A percentile compares a stretch with the other conserved stretches of the same genome.
These are phyloP conservation scores for Micromesistius poutassou DNA, from an alignment of 2,797 vertebrate genomes.

Conservation along the genomic window DNA sequence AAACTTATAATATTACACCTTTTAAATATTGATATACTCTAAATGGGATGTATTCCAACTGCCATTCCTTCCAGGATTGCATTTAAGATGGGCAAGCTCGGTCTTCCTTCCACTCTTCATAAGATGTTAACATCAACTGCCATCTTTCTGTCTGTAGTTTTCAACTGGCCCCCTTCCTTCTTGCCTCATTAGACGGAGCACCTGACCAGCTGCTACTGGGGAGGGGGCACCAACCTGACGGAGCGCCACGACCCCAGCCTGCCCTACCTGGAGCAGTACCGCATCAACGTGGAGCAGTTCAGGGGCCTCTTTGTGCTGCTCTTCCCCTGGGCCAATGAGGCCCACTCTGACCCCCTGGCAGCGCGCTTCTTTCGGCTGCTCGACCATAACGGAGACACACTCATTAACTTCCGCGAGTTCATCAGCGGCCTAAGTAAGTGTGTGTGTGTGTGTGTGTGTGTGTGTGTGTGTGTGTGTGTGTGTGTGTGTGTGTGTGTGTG, in stretches of 20 bases:
- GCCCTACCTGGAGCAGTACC: constrained; percentile 97
- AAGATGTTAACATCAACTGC: background rate
- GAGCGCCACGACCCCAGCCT: constrained; percentile 95
- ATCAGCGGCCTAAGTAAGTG: constrained; percentile 86
- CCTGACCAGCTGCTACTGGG: constrained; percentile 98
- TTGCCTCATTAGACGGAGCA: constrained; percentile 82
- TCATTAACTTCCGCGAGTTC: constrained; percentile 97
- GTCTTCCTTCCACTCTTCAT: background rate
- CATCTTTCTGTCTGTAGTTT: background rate
- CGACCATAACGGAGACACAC: constrained; percentile 87
- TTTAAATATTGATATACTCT: background rate
- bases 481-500: background rate
- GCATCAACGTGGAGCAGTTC: constrained; percentile 95
- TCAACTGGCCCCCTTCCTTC: background rate
- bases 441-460: background rate
- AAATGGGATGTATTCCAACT: background rate
- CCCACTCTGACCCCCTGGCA: constrained; percentile 86
- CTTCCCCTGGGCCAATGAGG: constrained; percentile 90
- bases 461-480: background rate
- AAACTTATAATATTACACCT: background rate
- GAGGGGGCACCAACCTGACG: constrained; percentile 86
- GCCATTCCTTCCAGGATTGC: background rate
- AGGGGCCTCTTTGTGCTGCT: constrained; percentile 89
- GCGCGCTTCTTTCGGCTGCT: constrained; percentile 86
- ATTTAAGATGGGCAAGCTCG: background rate